Evolutionary conservation across 2,888 invertebrate species (phyloP).

Genomic region (Tolmerus cingulatus): DNA sequence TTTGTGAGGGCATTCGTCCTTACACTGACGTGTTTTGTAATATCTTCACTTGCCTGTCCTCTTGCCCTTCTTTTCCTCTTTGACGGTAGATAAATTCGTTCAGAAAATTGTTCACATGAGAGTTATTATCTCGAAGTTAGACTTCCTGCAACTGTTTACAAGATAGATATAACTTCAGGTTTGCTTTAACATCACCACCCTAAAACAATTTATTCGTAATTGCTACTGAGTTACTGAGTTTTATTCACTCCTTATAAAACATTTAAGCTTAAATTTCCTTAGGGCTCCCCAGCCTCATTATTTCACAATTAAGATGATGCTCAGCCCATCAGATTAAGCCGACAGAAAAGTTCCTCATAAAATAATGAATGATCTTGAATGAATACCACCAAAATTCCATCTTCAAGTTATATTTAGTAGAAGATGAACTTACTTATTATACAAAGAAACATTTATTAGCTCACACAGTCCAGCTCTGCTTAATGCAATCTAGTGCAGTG

Average conservation of each 20-base stretch:
- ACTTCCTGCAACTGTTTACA: not conserved
- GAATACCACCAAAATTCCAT: no score
- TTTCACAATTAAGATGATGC: no score
- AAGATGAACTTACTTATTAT: not conserved
- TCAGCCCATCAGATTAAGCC: no score
- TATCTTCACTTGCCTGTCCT: not conserved
- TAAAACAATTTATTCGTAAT: not conserved
- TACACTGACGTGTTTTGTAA: not conserved
- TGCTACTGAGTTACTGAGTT: not conserved
- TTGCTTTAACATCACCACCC: not conserved
- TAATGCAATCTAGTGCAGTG: not conserved
- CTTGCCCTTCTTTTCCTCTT: not conserved
- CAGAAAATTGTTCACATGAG: not conserved
- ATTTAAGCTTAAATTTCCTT: no score
- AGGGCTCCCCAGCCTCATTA: no score
- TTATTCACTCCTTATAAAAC: not conserved
- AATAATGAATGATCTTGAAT: no score
- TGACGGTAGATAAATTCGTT: not conserved
- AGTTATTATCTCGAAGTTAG: not conserved
- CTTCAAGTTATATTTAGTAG: no score
- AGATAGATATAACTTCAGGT: not conserved
- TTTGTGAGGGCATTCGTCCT: not conserved
- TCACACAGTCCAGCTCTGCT: not conserved
- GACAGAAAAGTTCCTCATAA: no score
- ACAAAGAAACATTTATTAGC: not conserved